Conservation (phyloP, 2,888 invertebrate species). For the Agrotis ipsilon region DNA sequence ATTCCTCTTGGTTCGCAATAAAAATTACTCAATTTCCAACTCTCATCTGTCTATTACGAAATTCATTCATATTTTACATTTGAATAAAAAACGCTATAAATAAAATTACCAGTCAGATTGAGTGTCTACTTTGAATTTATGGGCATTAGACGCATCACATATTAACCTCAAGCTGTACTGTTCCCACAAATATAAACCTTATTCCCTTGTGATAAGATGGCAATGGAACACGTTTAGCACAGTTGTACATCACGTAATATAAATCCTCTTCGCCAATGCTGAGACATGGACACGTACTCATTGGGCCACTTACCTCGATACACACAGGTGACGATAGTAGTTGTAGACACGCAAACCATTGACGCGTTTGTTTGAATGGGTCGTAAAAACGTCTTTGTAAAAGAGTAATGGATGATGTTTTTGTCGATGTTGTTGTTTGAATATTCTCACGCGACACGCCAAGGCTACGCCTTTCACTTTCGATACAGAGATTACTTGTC, state of each 20-base stretch:
- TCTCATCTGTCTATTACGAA: constrained; percentile 38
- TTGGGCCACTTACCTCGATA: constrained; percentile 53
- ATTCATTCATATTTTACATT: constrained; percentile 40
- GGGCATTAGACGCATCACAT: constrained; percentile 43
- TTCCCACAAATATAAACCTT: constrained; percentile 43
- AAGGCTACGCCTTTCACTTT: constrained; percentile 80
- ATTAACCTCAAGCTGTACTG: constrained; percentile 30
- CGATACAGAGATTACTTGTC: constrained; percentile 69
- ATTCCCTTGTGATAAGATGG: constrained; percentile 47
- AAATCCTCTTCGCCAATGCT: constrained; percentile 65
- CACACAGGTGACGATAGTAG: constrained; percentile 1
- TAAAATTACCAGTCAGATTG: constrained; percentile 58
- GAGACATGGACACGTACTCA: constrained; percentile 64
- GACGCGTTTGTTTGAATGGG: constrained; percentile 43
- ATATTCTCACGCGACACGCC: constrained; percentile 70
- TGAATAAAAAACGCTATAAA: constrained; percentile 49
- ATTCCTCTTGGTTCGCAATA: constrained; percentile 3
- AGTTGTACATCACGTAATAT: constrained; percentile 64
- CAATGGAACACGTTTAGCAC: constrained; percentile 42
- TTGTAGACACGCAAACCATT: constrained; percentile 50
- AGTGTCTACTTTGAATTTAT: constrained; percentile 58
- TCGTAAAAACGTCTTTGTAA: constrained; percentile 39
- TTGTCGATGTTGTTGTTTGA: constrained; percentile 39
- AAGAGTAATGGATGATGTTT: constrained; percentile 55
- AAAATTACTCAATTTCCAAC: constrained; percentile 28